Evolutionary conservation across 2,797 vertebrate genomes (phyloP).

Genomic region (Sebastes cheni): DNA sequence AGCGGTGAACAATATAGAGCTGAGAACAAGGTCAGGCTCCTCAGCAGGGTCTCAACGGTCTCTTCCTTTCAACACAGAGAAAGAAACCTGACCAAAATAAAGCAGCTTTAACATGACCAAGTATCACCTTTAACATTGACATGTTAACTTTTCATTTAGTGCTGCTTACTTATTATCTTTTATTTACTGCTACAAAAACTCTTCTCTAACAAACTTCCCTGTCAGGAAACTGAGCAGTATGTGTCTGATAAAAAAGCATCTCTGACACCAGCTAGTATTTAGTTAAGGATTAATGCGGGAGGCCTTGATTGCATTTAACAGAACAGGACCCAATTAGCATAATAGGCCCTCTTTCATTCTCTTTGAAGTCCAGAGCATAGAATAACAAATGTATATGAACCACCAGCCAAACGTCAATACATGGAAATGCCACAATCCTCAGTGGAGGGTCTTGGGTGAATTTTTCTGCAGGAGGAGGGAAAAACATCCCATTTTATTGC

Average conservation of each 20-base stretch:
- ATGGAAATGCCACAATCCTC: constrained; percentile 86
- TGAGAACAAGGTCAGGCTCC: constrained; percentile 57
- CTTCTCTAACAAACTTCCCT: constrained; percentile 36
- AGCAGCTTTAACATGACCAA: constrained; percentile 23
- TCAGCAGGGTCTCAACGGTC: constrained; percentile 41
- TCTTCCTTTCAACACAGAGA: constrained; percentile 35
- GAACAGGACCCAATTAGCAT: constrained; percentile 86
- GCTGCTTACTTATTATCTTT: constrained; percentile 19
- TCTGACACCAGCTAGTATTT: constrained; percentile 78
- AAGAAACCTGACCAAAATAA: background rate
- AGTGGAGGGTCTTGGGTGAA: constrained; percentile 77
- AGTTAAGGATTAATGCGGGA: constrained; percentile 78
- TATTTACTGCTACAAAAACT: constrained; percentile 38
- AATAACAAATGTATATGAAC: constrained; percentile 87
- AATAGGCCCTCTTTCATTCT: constrained; percentile 84
- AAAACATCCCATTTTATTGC: constrained; percentile 81
- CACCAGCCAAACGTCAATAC: constrained; percentile 86
- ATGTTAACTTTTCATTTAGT: constrained; percentile 34
- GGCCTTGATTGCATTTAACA: constrained; percentile 82
- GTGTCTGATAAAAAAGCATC: constrained; percentile 42
- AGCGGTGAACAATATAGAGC: constrained; percentile 62
- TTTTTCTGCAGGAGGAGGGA: constrained; percentile 78
- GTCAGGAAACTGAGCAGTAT: constrained; percentile 41
- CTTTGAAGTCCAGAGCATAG: constrained; percentile 85
- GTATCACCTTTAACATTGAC: constrained; percentile 8